Percentiles rank a stretch among this genome's conserved stretches.
These are phyloP conservation scores for Tiliacea citrago DNA, from an alignment of 2,888 invertebrate species.

Conservation along the genomic window DNA sequence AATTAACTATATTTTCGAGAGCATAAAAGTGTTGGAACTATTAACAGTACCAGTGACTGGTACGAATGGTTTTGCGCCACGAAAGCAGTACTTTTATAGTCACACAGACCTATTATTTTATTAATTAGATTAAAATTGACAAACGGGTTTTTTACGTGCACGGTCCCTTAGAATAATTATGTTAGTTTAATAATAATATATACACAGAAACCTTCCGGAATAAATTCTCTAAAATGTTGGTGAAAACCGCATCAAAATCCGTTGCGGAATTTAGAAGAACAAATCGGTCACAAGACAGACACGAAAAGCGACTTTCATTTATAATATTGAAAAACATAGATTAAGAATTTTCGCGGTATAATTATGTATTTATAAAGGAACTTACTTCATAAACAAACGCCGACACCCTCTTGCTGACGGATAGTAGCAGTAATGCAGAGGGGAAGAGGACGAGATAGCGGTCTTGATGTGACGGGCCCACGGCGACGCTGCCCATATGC, in stretches of 20 bases:
- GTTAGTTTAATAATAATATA: too few relatives aligned
- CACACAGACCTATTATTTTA: background rate
- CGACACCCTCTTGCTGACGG: slow-evolving; percentile 97
- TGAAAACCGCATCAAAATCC: background rate
- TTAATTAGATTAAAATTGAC: background rate
- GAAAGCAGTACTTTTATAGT: background rate
- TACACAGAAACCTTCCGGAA: background rate
- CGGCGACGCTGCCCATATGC: slow-evolving; percentile 97
- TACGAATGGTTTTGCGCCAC: background rate
- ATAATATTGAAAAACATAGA: background rate
- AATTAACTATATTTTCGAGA: too few relatives aligned
- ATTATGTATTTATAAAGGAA: background rate
- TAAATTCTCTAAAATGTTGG: background rate
- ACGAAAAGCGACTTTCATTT: background rate
- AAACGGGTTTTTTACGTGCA: background rate
- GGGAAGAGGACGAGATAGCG: slow-evolving; percentile 98
- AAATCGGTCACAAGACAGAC: background rate
- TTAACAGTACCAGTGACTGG: background rate
- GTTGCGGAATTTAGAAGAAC: background rate
- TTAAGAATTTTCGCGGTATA: too few relatives aligned
- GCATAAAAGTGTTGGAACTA: too few relatives aligned
- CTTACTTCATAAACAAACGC: slow-evolving; percentile 98
- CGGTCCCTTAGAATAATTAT: background rate
- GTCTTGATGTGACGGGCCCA: slow-evolving; percentile 96
- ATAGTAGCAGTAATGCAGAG: slow-evolving; percentile 96